phyloP scores from a whole-genome alignment of 2,888 invertebrate genomes.

The Alcis repandata region DNA sequence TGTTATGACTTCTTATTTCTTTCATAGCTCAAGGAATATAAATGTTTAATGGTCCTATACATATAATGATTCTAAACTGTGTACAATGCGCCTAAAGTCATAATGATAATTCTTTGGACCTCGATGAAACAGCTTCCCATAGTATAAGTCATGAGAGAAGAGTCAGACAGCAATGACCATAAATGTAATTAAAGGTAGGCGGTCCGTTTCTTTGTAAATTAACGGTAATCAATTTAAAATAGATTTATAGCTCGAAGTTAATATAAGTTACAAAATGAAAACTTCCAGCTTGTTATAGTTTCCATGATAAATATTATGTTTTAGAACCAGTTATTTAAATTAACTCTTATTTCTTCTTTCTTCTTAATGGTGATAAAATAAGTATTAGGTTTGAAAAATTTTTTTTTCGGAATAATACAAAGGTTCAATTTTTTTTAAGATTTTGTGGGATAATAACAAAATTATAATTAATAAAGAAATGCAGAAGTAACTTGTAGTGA shows the following conservation, averaged over 20 bases:
- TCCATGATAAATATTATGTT: slow-evolving; percentile 72
- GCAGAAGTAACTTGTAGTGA: too few species aligned
- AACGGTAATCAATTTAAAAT: slow-evolving; percentile 78
- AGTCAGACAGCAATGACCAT: slow-evolving; percentile 63
- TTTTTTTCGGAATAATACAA: too few species aligned
- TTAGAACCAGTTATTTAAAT: slow-evolving; percentile 59
- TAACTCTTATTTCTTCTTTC: slow-evolving; percentile 60
- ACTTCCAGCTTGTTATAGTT: slow-evolving; percentile 70
- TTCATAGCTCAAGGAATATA: background rate
- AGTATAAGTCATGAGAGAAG: background rate
- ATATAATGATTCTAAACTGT: background rate
- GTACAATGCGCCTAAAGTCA: background rate
- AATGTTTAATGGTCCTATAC: background rate
- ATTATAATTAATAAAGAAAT: too few species aligned
- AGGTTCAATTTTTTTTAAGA: too few species aligned
- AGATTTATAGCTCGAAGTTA: slow-evolving; percentile 71
- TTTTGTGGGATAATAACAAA: too few species aligned
- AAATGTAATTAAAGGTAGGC: slow-evolving; percentile 78
- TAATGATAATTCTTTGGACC: slow-evolving; percentile 2
- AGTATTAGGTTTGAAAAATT: slow-evolving; percentile 28
- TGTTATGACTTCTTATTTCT: slow-evolving; percentile 26
- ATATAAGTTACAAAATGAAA: slow-evolving; percentile 64
- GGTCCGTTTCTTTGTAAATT: slow-evolving; percentile 74
- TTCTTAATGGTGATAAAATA: slow-evolving; percentile 48
- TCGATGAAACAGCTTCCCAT: slow-evolving; percentile 1